These are phyloP conservation scores for rat (Rattus norvegicus) DNA, from an alignment of 2,113 vertebrate genomes.

Conservation along the genomic window GRCr8 NC_086039.1:73183501-73184000, in stretches of 20 bases:
- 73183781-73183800: constrained; percentile 49
- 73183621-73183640: constrained; percentile 60
- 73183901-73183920: not conserved
- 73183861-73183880: not conserved
- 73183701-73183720: constrained; percentile 56
- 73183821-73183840: constrained; percentile 10
- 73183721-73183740: constrained; percentile 31
- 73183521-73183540: constrained; percentile 53
- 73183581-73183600: constrained; percentile 23
- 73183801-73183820: constrained; percentile 19
- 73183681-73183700: constrained; percentile 47
- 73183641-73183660: constrained; percentile 35
- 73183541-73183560: constrained; percentile 29
- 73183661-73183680: constrained; percentile 39
- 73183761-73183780: constrained; percentile 57
- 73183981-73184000: not conserved
- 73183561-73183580: constrained; percentile 32
- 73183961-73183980: not conserved
- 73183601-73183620: constrained; percentile 44
- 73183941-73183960: not conserved
- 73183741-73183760: constrained; percentile 14
- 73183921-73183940: not conserved
- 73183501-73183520: constrained; percentile 67
- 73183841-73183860: not conserved
- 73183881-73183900: not conserved